Base-by-base conservation (phyloP, 2,888 invertebrate genomes). In the Drosophila birchii region DNA sequence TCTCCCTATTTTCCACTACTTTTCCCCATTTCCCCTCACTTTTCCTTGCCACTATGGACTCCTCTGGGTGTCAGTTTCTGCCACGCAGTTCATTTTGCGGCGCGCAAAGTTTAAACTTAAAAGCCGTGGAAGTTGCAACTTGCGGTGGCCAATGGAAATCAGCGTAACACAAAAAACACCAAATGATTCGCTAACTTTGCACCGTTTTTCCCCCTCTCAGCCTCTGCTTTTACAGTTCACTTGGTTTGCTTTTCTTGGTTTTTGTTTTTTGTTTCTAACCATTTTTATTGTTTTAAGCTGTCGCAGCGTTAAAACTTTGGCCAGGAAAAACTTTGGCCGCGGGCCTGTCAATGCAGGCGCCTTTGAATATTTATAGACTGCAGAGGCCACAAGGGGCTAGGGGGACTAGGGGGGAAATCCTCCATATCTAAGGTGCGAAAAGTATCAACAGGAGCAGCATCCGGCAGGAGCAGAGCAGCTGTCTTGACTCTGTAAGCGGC, bases 341-440 rank as follows among this genome's bases (percentile, higher is more conserved):
- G 38, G 64, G 58, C 69, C 86, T 82, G 86, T 80, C 86, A 84
- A 86, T 84, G 86, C 77, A 78, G 44, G 47, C 58, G 57, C 64
- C 68, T 47, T 29, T 74, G 78, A 77, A 77, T 77, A 80, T 86
- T 84, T 86, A 86, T 84, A 78, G 78, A 84, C 81, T 86, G 68
- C 74, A 61, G 71, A 41, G 59, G 20, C 23, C 43, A 38, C 34
- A 36, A 20, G 14, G 12, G 34, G 32, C 2, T 3, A 20, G 43
- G 43, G 36, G 63, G 26, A 26, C 26, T 26, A 26, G n/a, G 12
- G 5, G 29, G 8, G 29, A 34, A 23, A 1, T 47, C 8, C 20
- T 32, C 20, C n/a, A 32, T 18, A 26, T 68, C 55, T 20, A 32
- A 68, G 67, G 64, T 55, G 67, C 41, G 14, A 49, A 45, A 45